phyloP scores from a whole-genome alignment of 2,888 invertebrate species.

The Eupithecia pulchellata region DNA sequence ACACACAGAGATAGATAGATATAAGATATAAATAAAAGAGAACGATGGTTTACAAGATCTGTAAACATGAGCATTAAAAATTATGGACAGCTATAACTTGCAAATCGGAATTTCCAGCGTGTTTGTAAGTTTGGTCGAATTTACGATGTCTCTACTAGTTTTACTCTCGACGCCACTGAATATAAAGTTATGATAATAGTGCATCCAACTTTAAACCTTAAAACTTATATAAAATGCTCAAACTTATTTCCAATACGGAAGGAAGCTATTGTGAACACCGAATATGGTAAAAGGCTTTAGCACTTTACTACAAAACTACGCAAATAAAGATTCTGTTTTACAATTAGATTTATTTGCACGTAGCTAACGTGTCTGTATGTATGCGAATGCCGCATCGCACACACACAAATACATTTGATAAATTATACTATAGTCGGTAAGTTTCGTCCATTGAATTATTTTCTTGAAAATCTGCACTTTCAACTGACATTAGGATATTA shows the following conservation, averaged over 20 bases:
- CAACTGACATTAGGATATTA: too few relatives aligned
- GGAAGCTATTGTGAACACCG: conserved; percentile 54
- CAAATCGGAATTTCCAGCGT: conserved; percentile 73
- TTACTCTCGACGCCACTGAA: conserved; percentile 76
- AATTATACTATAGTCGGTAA: too few relatives aligned
- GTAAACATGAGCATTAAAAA: conserved; percentile 53
- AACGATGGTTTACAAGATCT: conserved; percentile 51
- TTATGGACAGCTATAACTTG: conserved; percentile 71
- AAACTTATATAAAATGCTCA: conserved; percentile 75
- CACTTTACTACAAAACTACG: conserved; percentile 33
- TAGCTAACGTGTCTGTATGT: not conserved
- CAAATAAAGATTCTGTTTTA: conserved; percentile 19
- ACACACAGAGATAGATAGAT: not conserved
- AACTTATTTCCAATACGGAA: conserved; percentile 68
- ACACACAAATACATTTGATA: not conserved
- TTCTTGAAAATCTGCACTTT: not conserved
- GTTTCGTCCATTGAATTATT: not conserved
- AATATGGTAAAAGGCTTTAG: conserved; percentile 41
- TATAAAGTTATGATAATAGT: conserved; percentile 83
- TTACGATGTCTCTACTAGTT: conserved; percentile 79
- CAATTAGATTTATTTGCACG: not conserved
- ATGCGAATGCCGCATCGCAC: too few relatives aligned
- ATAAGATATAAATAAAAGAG: conserved; percentile 11
- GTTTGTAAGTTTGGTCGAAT: conserved; percentile 78
- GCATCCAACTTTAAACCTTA: conserved; percentile 73